Evolutionary conservation across 2,797 vertebrate species (phyloP), one percentile per base, ranked within the genome.

Genomic region (Rhinophrynus dorsalis): DNA sequence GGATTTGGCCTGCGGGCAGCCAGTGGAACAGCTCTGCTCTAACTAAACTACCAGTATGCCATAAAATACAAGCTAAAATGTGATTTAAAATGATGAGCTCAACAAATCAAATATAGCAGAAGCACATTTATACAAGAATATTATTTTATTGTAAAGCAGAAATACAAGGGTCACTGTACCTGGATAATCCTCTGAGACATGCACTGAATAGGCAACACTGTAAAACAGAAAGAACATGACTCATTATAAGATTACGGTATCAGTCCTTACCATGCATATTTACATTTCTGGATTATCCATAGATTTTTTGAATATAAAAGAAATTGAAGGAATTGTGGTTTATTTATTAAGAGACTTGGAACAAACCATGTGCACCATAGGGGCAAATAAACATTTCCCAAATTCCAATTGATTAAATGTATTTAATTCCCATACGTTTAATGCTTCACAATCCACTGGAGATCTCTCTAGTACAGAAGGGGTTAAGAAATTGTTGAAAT

Each of bases 121-220:
- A 30, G 3, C 20, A 23, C 17, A 47, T 42, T 42, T 4, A 4
- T 17, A 5, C 2, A 4, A 42, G 7, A 42, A 1, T 48, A 23
- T 5, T 2, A 21, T 37, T 56, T 21, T 5, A 6, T 59, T 44
- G 17, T 5, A 59, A 15, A 30, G 17, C 20, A 24, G 6, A 30
- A 61, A 64, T 61, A 62, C 72, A 74, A 38, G 12, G 48, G 59
- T 24, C 51, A 82, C 56, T 78, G 60, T 93, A 95, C 93, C 93
- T 95, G 93, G 93, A 72, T 95, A 95, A 85, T 95, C 93, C 80
- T 95, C 93, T 60, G 93, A 95, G 75, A 95, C 93, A 18, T 95
- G 91, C 18, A 95, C 92, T 50, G 92, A 91, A 82, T 94, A 94
- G 71, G 92, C 92, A 15, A 93, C 85, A 77, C 92, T 94, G 89